Evolutionary conservation across 2,888 invertebrate genomes (phyloP), one percentile per base, ranked within the genome.

Genomic region (Deilephila porcellus): DNA sequence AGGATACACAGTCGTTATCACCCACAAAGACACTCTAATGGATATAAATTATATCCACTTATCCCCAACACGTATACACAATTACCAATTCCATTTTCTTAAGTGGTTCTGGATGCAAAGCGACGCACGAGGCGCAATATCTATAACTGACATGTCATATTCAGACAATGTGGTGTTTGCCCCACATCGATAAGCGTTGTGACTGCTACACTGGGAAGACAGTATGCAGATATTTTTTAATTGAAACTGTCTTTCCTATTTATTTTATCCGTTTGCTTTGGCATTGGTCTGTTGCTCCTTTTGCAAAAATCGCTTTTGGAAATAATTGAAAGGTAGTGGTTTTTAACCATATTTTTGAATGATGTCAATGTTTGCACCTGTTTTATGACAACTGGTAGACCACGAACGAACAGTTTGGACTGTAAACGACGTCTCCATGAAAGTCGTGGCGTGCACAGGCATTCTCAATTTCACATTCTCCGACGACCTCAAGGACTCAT

Each of bases 131-230:
- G 72, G 70, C 73, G 71, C 70, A 64, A 60, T 63, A 34, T 53
- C 56, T 56, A 59, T 71, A 59, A 63, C 53, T 53, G 73, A 67
- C 74, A 62, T 77, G 77, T 83, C 83, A 80, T 77, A 77, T 77
- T 74, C 77, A 72, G 74, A 73, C 85, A 86, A 83, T 83, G 81
- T 80, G 74, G 70, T 76, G 85, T 80, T 85, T 88, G 88, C 80
- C 80, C 85, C 78, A 85, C 81, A 87, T 88, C 83, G 88, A 89
- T 89, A 89, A 89, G 84, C 79, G 78, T 73, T 19, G 62, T 62
- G 17, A 53, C 62, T 19, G 70, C 32, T 53, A 29, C 32, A 32
- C 52, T n/a, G 25, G 19, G 56, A 59, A 56, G n/a, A 17, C 52
- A 59, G 6, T 7, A 52, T 67, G 14, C 11, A 17, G 14, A 17